These are phyloP conservation scores for Ephestia elutella DNA, from an alignment of 1,140 invertebrate genomes.

Conservation along the genomic window DNA sequence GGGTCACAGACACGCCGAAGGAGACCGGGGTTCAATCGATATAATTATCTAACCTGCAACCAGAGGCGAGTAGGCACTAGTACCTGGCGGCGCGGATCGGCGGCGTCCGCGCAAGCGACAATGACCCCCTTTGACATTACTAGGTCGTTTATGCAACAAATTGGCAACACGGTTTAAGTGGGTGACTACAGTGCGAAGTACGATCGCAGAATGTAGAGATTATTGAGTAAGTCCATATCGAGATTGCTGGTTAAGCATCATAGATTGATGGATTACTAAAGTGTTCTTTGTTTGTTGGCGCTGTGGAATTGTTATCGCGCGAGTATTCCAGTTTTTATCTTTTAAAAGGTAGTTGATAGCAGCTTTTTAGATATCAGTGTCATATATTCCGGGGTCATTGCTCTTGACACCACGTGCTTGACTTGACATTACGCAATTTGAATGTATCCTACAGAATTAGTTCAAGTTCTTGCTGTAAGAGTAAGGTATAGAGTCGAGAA, in stretches of 20 bases:
- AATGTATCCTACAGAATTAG: background rate
- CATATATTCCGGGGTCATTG: conserved; percentile 49
- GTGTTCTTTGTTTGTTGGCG: conserved; percentile 13
- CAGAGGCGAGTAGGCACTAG: conserved; percentile 30
- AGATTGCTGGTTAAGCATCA: conserved; percentile 22
- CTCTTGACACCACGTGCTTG: conserved; percentile 46
- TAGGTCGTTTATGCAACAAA: conserved; percentile 68
- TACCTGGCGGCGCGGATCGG: conserved; percentile 28
- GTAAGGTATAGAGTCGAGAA: background rate
- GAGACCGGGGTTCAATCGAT: conserved; percentile 60
- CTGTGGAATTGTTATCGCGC: conserved; percentile 37
- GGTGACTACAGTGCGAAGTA: conserved; percentile 42
- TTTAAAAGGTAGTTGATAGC: conserved; percentile 42
- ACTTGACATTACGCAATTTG: conserved; percentile 30
- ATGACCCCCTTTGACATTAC: conserved; percentile 66
- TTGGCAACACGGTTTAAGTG: conserved; percentile 42
- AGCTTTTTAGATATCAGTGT: conserved; percentile 41
- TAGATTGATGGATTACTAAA: conserved; percentile 17
- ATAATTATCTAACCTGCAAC: conserved; percentile 59
- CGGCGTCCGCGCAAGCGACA: conserved; percentile 45
- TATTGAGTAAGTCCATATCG: conserved; percentile 51
- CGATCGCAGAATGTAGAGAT: conserved; percentile 38
- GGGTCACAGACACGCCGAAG: conserved; percentile 70
- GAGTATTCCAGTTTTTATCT: conserved; percentile 41
- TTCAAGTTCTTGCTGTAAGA: background rate